Evolutionary conservation across 1,140 invertebrate genomes (phyloP).

Genomic region (Tetramorium simillimum): DNA sequence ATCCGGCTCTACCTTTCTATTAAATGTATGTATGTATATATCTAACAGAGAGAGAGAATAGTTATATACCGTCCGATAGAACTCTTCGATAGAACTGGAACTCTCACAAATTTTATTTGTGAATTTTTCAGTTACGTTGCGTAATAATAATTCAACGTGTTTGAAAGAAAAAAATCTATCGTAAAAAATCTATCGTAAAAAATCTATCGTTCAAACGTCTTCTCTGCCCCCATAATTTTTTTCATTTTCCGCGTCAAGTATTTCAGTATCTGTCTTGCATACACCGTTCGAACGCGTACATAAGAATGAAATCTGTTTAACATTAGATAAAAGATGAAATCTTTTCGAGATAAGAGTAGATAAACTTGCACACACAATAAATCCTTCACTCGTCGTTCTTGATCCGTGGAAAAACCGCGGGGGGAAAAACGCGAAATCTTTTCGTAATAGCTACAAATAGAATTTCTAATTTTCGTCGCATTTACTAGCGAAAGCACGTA

Average conservation of each 20-base stretch:
- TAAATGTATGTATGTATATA: constrained; percentile 1
- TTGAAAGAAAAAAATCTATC: background rate
- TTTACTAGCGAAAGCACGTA: background rate
- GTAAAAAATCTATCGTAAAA: background rate
- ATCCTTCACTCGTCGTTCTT: background rate
- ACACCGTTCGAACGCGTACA: background rate
- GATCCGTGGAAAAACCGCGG: background rate
- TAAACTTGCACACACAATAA: background rate
- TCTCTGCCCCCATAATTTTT: background rate
- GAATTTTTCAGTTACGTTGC: background rate
- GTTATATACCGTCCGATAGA: too few species aligned
- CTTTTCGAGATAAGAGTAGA: background rate
- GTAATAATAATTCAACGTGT: background rate
- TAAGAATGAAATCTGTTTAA: background rate
- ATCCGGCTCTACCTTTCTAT: constrained; percentile 12
- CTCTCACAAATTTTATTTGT: too few species aligned
- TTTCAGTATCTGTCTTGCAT: background rate
- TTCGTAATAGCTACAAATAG: background rate
- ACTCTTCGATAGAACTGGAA: too few species aligned
- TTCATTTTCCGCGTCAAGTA: background rate
- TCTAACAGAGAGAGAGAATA: background rate
- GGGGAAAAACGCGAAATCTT: background rate
- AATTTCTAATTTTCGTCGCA: background rate
- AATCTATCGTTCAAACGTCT: background rate
- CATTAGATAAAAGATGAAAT: background rate